Evolutionary conservation across 2,888 invertebrate genomes (phyloP).

Genomic region (Mythimna albipuncta): DNA sequence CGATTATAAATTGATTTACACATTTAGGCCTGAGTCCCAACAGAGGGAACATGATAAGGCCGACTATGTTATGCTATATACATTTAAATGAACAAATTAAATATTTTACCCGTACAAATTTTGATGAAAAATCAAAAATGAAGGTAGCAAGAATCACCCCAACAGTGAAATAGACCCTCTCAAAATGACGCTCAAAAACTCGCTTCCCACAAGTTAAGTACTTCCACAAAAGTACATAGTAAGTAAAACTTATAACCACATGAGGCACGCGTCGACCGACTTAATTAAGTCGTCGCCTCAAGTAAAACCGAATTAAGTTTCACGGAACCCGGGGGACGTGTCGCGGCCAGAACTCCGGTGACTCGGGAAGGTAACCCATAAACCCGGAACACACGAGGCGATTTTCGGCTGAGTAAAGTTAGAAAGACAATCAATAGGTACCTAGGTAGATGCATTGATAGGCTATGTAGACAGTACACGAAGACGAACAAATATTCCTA

Average conservation of each 20-base stretch:
- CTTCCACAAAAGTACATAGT: constrained; percentile 30
- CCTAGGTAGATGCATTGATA: neutral
- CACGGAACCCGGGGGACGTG: constrained; percentile 74
- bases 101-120: neutral
- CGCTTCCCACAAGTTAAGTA: constrained; percentile 16
- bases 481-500: too few relatives aligned
- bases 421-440: neutral
- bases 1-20: neutral
- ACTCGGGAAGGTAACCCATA: constrained; percentile 46
- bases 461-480: neutral
- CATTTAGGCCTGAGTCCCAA: too few relatives aligned
- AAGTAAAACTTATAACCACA: constrained; percentile 50
- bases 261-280: constrained; percentile 54
- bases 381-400: constrained; percentile 43
- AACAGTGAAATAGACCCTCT: neutral
- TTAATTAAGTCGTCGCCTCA: constrained; percentile 83
- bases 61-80: too few relatives aligned
- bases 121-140: neutral
- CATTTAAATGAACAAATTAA: neutral
- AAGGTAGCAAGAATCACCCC: neutral
- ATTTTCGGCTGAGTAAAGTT: constrained; percentile 16
- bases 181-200: constrained; percentile 18
- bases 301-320: constrained; percentile 81
- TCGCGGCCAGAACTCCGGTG: constrained; percentile 54
- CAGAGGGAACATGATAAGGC: too few relatives aligned